Base-by-base conservation (phyloP, 2,113 vertebrate species). In the Pteronura brasiliensis region DNA sequence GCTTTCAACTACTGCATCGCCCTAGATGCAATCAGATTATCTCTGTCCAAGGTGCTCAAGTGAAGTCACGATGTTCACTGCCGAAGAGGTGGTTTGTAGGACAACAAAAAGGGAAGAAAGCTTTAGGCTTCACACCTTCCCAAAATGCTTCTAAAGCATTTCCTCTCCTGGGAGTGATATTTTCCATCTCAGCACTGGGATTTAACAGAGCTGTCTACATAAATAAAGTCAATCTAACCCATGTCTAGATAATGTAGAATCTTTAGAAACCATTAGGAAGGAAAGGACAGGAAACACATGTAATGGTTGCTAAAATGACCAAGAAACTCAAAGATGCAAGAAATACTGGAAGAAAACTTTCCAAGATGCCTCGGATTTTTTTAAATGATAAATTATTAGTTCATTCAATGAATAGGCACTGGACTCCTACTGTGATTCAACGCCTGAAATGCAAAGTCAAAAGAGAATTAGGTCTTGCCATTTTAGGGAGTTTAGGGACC, bases 271-370 rank as follows among this genome's bases (percentile, higher is more conserved):
- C 29, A 83, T 67, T 1, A 57, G 59, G 36, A 77, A 95, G 44
- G 72, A 87, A 85, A 89, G 6, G 8, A 55, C 3, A 10, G 8
- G 34, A 3, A 67, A 95, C 63, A 72, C n/a, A 90, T 12, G 34
- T 25, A 55, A 49, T 12, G 21, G 14, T 49, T 36, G 77, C 17
- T 17, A 67, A 91, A 81, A 80, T n/a, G 90, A 95, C 69, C 42
- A 80, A 21, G 39, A 80, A 39, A 55, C 0, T 23, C 59, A 81
- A 89, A 77, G 39, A 83, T 36, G 21, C 42, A 81, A 71, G 63
- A 94, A 74, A 57, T 76, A 82, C 34, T 86, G 23, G 20, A 74
- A 95, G 88, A 92, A 88, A 61, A 11, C 47, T 42, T 82, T 80
- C 29, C 14, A 92, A 86, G 49, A 69, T 42, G 17, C 6, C 27